Evolutionary conservation across 2,888 invertebrate genomes (phyloP), one percentile per base, ranked within the genome.

Genomic region (Nebria brevicollis): DNA sequence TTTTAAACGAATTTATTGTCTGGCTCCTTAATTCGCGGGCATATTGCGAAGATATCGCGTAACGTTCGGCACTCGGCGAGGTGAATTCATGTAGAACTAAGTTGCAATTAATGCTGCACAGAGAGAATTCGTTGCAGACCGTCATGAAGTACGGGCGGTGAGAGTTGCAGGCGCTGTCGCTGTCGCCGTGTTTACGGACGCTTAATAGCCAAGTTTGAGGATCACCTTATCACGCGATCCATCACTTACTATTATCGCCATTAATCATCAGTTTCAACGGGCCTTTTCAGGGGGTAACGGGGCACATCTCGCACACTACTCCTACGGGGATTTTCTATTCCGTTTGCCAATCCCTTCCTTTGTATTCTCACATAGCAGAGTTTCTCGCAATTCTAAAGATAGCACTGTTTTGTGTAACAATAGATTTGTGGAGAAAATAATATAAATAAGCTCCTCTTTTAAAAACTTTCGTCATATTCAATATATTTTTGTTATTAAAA

Each of bases 181-280:
- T 20, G 26, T 66, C 72, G 72, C 41, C 34, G 26, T 72, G 77
- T 77, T 77, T 77, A 77, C 77, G 77, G 72, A 72, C 72, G 65
- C 20, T 77, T 77, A 77, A 77, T 72, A 72, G 77, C 72, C 20
- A 77, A 77, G 72, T 77, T 77, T 72, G 26, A 64, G 77, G 54
- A 54, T 43, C 20, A 74, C 15, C 70, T 70, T 75, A 80, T 80
- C 80, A 75, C 80, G 75, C 75, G 42, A 80, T 80, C 75, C 80
- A 80, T 80, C 80, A 80, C 75, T 80, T 80, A 80, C 80, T 80
- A 80, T 80, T 80, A 80, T 80, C 80, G 72, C 75, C 80, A 80
- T 80, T 80, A 80, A 80, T 80, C 80, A 80, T 80, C 72, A 64
- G 75, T 75, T 80, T 80, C 75, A 70, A 3, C 41, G n/a, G 80